phyloP scores from a whole-genome alignment of 2,888 invertebrate genomes.

The Drosophila formosana region DNA sequence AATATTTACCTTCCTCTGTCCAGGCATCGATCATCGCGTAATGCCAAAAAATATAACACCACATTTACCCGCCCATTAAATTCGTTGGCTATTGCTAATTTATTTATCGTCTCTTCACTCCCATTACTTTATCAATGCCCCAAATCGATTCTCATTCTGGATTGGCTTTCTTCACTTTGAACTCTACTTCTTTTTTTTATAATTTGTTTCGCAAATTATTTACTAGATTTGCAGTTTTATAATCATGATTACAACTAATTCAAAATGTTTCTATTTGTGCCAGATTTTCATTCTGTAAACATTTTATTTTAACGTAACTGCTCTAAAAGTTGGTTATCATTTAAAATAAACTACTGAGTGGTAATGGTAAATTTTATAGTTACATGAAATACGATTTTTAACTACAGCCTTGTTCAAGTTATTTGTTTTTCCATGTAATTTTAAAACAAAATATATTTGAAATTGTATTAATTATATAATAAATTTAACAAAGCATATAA shows the following conservation, averaged over 20 bases:
- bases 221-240: not conserved
- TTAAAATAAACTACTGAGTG: too few species aligned
- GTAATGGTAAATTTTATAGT: too few species aligned
- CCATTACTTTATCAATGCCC: conserved; percentile 8
- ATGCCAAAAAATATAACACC: conserved; percentile 12
- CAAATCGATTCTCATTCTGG: not conserved
- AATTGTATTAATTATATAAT: too few species aligned
- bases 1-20: conserved; percentile 46
- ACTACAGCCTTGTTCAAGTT: too few species aligned
- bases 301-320: too few species aligned
- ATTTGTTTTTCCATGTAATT: too few species aligned
- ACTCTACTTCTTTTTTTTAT: not conserved
- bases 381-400: too few species aligned
- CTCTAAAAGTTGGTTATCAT: too few species aligned
- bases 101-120: conserved; percentile 12
- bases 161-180: not conserved
- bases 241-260: not conserved
- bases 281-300: too few species aligned
- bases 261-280: not conserved
- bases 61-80: not conserved
- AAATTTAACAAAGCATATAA: too few species aligned
- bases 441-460: too few species aligned
- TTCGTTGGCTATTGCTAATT: conserved; percentile 1
- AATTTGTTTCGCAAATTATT: not conserved
- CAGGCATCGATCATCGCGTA: conserved; percentile 24